Conservation (phyloP, 2,888 invertebrate genomes). For the Ormyrus labotus region DNA sequence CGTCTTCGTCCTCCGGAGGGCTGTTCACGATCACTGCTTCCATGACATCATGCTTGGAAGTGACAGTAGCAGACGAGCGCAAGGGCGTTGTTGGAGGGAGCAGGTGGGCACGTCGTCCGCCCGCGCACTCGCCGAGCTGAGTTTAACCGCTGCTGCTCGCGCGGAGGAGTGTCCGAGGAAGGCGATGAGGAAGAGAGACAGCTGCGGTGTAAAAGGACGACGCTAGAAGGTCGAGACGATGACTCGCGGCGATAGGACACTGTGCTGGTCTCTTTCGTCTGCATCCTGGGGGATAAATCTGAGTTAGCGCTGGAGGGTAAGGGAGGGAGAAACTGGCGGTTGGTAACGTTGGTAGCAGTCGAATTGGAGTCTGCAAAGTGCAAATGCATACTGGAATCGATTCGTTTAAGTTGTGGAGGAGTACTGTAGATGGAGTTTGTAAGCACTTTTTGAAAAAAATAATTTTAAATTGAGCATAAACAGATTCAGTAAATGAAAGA, state of each 20-base stretch:
- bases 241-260: background rate
- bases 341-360: too few relatives aligned
- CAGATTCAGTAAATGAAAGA: too few relatives aligned
- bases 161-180: background rate
- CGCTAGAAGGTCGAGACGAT: background rate
- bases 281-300: too few relatives aligned
- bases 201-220: slow-evolving; percentile 13
- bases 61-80: slow-evolving; percentile 20
- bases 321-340: too few relatives aligned
- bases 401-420: too few relatives aligned
- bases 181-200: slow-evolving; percentile 13
- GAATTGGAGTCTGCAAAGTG: too few relatives aligned
- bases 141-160: too few relatives aligned
- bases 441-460: too few relatives aligned
- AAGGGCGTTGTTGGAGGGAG: slow-evolving; percentile 35
- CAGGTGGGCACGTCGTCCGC: background rate
- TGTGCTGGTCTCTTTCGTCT: background rate
- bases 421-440: too few relatives aligned
- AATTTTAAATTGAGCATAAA: too few relatives aligned
- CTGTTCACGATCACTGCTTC: slow-evolving; percentile 7
- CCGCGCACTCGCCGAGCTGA: background rate
- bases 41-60: slow-evolving; percentile 43
- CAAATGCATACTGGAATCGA: too few relatives aligned
- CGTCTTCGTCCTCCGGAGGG: background rate
- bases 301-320: too few relatives aligned